Conservation (phyloP, 2,113 vertebrate genomes). For the Copsychus sechellarum region DNA sequence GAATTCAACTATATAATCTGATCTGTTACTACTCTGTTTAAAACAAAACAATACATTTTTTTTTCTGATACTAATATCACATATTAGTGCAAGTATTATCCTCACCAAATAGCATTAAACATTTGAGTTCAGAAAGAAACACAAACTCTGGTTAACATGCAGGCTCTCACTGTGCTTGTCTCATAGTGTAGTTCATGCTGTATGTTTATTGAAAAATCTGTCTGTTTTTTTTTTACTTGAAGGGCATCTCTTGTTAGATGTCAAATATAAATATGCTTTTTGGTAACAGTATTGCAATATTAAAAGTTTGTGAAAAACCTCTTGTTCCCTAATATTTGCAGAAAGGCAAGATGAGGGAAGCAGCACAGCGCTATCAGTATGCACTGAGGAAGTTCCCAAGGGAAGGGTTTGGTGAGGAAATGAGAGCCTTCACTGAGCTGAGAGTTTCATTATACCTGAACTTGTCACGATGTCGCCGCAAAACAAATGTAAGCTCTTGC, state of each 20-base stretch:
- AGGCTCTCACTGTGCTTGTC: background rate
- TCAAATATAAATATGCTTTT: background rate
- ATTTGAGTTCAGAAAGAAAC: background rate
- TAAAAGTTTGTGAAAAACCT: background rate
- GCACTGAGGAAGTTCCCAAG: conserved; percentile 95
- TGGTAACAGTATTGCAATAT: background rate
- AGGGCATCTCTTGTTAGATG: background rate
- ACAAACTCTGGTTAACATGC: background rate
- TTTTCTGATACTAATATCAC: background rate
- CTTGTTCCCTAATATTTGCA: conserved; percentile 59
- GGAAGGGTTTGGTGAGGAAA: conserved; percentile 93
- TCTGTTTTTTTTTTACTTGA: background rate
- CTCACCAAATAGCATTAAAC: background rate
- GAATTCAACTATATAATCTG: background rate
- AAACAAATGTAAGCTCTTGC: conserved; percentile 90
- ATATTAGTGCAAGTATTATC: background rate
- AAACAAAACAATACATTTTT: background rate
- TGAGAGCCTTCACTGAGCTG: conserved; percentile 93
- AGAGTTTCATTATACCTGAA: conserved; percentile 94
- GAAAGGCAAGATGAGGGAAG: conserved; percentile 99
- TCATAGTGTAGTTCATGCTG: background rate
- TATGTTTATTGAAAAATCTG: background rate
- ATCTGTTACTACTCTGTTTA: background rate
- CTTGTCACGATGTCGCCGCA: conserved; percentile 93
- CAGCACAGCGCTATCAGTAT: conserved; percentile 96